phyloP scores from a whole-genome alignment of 2,888 invertebrate species.

The Callimorpha dominula region DNA sequence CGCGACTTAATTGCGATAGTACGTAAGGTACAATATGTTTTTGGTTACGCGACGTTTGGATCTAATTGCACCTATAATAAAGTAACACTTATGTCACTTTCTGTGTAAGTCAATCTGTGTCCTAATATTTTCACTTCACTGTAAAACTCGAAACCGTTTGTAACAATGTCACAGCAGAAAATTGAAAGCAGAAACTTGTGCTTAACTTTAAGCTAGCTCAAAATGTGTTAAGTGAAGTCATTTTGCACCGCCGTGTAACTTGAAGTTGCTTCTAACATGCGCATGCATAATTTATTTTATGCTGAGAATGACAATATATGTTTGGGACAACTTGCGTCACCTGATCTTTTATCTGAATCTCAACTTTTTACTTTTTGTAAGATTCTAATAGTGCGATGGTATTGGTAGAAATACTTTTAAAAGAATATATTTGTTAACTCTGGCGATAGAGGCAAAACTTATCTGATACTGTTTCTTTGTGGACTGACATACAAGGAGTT shows the following conservation, averaged over 20 bases:
- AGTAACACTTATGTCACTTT: too few species aligned
- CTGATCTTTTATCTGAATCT: neutral
- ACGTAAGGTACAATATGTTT: too few species aligned
- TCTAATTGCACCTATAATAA: too few species aligned
- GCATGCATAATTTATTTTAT: conserved; percentile 40
- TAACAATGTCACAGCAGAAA: conserved; percentile 16
- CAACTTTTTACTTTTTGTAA: neutral
- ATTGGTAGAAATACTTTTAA: too few species aligned
- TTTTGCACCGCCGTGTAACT: conserved; percentile 40
- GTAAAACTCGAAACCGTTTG: conserved; percentile 1
- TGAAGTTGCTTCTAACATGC: conserved; percentile 8
- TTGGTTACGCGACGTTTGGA: too few species aligned
- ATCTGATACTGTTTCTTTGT: too few species aligned
- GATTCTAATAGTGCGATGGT: neutral
- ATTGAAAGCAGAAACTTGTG: conserved; percentile 30
- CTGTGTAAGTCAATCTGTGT: neutral
- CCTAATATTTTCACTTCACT: neutral
- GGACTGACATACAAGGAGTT: too few species aligned
- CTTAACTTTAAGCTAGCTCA: conserved; percentile 30
- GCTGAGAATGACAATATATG: conserved; percentile 34
- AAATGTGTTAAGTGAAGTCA: conserved; percentile 42
- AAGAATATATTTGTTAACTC: too few species aligned
- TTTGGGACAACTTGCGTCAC: conserved; percentile 16
- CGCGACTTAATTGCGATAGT: too few species aligned
- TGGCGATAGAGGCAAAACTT: too few species aligned